phyloP scores from a whole-genome alignment of 2,888 invertebrate species.

The Xestia rhomboidea region DNA sequence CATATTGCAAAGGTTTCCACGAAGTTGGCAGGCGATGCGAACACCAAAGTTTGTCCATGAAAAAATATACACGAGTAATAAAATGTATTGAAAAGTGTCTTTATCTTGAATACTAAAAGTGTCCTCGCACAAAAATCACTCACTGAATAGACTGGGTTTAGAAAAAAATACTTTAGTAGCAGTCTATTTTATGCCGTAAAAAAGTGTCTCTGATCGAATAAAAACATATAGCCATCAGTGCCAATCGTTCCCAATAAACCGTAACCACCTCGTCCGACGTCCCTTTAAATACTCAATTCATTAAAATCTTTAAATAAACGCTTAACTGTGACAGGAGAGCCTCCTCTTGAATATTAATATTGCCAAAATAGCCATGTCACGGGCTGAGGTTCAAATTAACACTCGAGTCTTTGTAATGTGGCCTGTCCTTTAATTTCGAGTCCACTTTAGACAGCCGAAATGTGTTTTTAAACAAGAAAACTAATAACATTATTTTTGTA shows the following conservation, averaged over 20 bases:
- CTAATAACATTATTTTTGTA: conserved; percentile 50
- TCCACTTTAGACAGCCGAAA: conserved; percentile 31
- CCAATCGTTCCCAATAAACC: conserved; percentile 3
- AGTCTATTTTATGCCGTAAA: conserved; percentile 9
- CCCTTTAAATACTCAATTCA: conserved; percentile 48
- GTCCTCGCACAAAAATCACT: conserved; percentile 18
- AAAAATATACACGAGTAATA: conserved; percentile 32
- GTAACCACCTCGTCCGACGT: not conserved
- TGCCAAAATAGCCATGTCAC: conserved; percentile 69
- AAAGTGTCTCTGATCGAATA: conserved; percentile 1
- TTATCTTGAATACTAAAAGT: conserved; percentile 15
- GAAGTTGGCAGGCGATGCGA: conserved; percentile 40
- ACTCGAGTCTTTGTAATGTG: conserved; percentile 57
- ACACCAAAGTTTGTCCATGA: conserved; percentile 37
- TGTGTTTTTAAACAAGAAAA: conserved; percentile 51
- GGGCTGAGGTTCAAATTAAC: conserved; percentile 68
- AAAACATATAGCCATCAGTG: conserved; percentile 20
- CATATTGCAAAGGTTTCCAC: conserved; percentile 55
- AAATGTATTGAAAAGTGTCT: conserved; percentile 34
- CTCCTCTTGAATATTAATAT: conserved; percentile 69
- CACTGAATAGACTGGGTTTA: not conserved
- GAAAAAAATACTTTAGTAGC: not conserved
- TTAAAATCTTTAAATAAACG: conserved; percentile 58
- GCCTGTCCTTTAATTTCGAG: conserved; percentile 21
- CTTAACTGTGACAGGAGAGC: conserved; percentile 56